These are phyloP conservation scores for Macrophya annulata DNA, from an alignment of 2,888 invertebrate species.

Conservation along the genomic window DNA sequence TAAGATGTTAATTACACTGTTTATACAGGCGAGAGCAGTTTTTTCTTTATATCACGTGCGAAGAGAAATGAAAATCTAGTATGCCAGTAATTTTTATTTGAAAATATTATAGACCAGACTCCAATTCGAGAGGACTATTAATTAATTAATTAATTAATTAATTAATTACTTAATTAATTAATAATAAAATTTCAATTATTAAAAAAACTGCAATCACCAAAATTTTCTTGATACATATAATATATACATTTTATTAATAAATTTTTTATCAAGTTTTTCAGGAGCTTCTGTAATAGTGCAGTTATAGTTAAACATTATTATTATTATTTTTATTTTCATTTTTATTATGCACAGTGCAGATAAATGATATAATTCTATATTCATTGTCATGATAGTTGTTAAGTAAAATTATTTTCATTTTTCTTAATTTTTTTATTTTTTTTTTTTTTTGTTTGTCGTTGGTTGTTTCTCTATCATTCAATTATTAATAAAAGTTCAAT, in stretches of 20 bases:
- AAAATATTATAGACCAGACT: neutral
- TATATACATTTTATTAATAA: slow-evolving; percentile 63
- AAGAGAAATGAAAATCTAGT: neutral
- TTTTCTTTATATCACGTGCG: slow-evolving; percentile 2
- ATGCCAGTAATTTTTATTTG: neutral
- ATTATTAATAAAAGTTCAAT: neutral
- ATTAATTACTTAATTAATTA: neutral
- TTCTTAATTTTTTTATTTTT: neutral
- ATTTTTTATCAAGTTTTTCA: slow-evolving; percentile 69
- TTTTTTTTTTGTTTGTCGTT: neutral
- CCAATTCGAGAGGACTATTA: neutral
- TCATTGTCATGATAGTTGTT: slow-evolving; percentile 11
- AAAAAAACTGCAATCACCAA: slow-evolving; percentile 9
- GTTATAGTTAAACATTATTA: neutral
- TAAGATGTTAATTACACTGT: slow-evolving; percentile 37
- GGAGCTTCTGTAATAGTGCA: slow-evolving; percentile 68
- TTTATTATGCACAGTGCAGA: neutral
- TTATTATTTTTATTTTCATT: no score
- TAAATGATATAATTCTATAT: neutral
- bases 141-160: neutral
- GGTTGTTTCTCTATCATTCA: neutral
- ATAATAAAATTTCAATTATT: neutral
- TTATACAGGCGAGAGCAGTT: slow-evolving; percentile 22
- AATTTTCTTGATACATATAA: neutral
- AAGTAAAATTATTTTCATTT: neutral